These are phyloP conservation scores for Phainopepla nitens DNA, from an alignment of 2,113 vertebrate species.

Conservation along the genomic window DNA sequence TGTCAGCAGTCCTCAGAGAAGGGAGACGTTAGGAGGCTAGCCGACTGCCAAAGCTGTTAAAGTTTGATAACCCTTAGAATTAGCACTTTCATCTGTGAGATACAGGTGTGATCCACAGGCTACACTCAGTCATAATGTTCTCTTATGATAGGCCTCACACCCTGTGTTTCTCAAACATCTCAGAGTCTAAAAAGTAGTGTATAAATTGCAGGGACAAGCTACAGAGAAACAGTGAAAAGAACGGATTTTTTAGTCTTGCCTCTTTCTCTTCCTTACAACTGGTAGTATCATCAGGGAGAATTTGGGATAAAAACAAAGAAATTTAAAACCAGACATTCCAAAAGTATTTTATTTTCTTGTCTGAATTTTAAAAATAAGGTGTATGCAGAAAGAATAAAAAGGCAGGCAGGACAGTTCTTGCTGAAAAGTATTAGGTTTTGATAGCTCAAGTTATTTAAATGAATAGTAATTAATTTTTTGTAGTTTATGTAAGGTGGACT, in stretches of 20 bases:
- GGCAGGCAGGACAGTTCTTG: background rate
- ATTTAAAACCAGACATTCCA: background rate
- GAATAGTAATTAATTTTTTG: background rate
- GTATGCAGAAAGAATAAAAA: background rate
- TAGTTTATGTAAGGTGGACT: background rate
- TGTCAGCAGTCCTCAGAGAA: background rate
- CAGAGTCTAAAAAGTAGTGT: background rate
- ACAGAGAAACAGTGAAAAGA: background rate
- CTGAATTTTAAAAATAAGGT: background rate
- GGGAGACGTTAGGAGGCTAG: background rate
- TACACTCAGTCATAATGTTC: background rate
- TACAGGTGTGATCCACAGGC: background rate
- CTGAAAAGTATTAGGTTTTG: background rate
- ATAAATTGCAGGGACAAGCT: background rate
- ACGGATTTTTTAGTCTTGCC: background rate
- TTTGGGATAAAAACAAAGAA: rapidly evolving
- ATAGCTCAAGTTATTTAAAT: background rate
- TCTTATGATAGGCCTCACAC: background rate
- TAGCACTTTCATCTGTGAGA: background rate
- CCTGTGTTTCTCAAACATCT: background rate
- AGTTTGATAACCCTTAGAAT: background rate
- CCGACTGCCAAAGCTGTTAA: background rate
- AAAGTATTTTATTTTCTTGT: background rate
- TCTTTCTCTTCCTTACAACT: background rate
- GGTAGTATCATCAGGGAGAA: background rate